Base-by-base conservation (phyloP, 2,888 invertebrate species). In the Campopleginae sp. region DNA sequence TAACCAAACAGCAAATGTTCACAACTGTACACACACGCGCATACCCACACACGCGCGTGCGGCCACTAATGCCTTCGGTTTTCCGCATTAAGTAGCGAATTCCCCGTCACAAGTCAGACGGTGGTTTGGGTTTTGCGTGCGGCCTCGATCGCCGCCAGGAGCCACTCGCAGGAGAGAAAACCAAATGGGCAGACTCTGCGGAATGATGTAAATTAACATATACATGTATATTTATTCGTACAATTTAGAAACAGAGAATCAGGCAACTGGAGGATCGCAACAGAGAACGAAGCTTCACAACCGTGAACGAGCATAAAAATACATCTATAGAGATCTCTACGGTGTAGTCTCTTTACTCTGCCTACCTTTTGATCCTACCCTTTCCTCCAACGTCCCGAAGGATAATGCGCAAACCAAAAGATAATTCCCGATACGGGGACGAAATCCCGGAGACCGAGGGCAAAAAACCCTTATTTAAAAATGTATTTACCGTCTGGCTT, bases 401-500 rank as follows among this genome's bases (percentile, higher is more conserved):
- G 92, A 93, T 93, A 93, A 93, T 93, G 91, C 91, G 90, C 91
- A 91, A 92, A 92, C 92, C 91, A 92, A 92, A 93, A 92, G 93
- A 93, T 93, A 93, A 93, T 93, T 93, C 93, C 89, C 93, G 92
- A 93, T 93, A 93, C 92, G 91, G 89, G 92, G 90, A 92, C 92
- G 90, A 91, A 92, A 92, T 92, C 91, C 87, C 91, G 89, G 90
- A 89, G 89, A 89, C 87, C 86, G 88, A 86, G 87, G 87, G 88
- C 84, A 85, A 87, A 84, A 82, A 82, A 92, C 92, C 93, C 92
- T 93, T 93, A 93, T 93, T 93, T 93, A 93, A 93, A 93, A 93
- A 93, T 93, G 91, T 93, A 93, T 93, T 93, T 93, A 92, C 92
- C 91, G 91, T 92, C 91, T 92, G 91, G 90, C 90, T 89, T 89